Base-by-base conservation (phyloP, 2,888 invertebrate species). In the Patella ulyssiponensis region DNA sequence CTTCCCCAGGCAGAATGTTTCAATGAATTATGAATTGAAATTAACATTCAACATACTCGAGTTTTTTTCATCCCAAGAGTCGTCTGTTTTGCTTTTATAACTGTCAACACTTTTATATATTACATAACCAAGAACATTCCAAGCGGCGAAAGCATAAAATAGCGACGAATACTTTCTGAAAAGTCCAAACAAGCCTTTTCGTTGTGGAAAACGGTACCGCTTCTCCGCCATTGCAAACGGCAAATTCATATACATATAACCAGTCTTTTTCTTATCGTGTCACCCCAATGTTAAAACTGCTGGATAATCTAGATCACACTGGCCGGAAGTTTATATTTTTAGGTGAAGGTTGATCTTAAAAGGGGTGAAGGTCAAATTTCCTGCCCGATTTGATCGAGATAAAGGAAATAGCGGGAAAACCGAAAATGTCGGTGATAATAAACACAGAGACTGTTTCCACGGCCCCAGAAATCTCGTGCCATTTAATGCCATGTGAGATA, bases 401-500 rank as follows among this genome's bases (percentile, higher is more conserved):
- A 9, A 9, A 7, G 9, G 1, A 44, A 44, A 44, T 44, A 44
- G 44, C 44, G 44, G 44, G n/a, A 64, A 51, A 77, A 75, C 75
- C 77, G 74, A 80, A 79, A 64, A 83, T 83, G 83, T 74, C 82
- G 15, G 69, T 80, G 14, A 58, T 33, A 20, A 23, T 83, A 3
- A 73, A 79, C 74, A n/a, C 77, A 12, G 33, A 75, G 12, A 79
- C 75, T 0, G 58, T 75, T n/a, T 12, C 56, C 0, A 79, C 79
- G 64, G 72, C 74, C 27, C 74, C 74, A 7, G 77, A 79, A 71
- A 75, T 75, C 23, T 72, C 79, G 9, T 73, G 85, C 23, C 86
- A 88, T 75, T 79, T 83, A 44, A 76, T 87, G 33, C 87, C 88
- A 0, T 87, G 85, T 77, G 82, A 85, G 44, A 83, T 88, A 33